Conservation (phyloP, 2,113 vertebrate genomes). For the Vidua chalybeata region DNA sequence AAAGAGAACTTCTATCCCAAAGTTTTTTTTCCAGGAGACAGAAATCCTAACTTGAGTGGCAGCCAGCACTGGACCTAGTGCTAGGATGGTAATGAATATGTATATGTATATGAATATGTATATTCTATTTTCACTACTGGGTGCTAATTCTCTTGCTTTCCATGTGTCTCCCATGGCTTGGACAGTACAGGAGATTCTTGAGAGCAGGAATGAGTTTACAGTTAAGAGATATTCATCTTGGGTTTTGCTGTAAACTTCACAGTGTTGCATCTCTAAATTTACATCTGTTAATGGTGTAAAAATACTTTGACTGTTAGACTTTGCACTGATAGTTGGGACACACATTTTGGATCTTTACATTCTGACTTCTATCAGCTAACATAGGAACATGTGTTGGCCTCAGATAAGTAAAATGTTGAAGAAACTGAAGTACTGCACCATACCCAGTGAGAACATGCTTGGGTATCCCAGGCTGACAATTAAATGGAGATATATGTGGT, state of each 20-base stretch:
- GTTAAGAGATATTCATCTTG: neutral
- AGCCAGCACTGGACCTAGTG: neutral
- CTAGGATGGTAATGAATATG: neutral
- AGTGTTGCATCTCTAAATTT: neutral
- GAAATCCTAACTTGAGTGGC: neutral
- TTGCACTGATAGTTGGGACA: neutral
- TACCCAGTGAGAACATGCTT: neutral
- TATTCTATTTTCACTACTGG: conserved; percentile 5
- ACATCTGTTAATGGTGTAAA: neutral
- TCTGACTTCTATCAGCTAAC: neutral
- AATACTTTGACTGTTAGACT: neutral
- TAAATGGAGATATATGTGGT: neutral
- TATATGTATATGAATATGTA: neutral
- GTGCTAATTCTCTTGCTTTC: neutral
- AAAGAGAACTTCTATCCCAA: neutral
- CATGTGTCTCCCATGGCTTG: neutral
- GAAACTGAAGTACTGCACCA: neutral
- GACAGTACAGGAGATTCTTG: neutral
- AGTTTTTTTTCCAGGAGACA: neutral
- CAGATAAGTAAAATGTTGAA: neutral
- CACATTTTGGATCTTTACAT: neutral
- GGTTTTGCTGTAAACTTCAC: neutral
- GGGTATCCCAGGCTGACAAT: neutral
- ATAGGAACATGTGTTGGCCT: neutral
- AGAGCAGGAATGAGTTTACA: neutral